Evolutionary conservation across 2,113 vertebrate species (phyloP), one percentile per base, ranked within the genome.

Genomic region (Pollimyrus isidori): DNA sequence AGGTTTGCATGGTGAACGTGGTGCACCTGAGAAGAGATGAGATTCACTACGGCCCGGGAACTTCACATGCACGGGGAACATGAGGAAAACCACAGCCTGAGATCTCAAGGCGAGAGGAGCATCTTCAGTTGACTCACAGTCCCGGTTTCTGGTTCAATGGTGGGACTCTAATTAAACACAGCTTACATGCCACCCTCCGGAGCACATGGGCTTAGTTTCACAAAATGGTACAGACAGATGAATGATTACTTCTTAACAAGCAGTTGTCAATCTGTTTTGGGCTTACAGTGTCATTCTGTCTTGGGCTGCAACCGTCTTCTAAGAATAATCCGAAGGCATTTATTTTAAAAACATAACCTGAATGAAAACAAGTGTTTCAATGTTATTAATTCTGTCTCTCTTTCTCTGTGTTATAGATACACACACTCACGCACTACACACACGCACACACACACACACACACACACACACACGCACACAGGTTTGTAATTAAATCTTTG

Each of bases 161-260:
- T 5, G 35, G 50, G 48, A 56, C 26, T 69, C 48, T 89, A 89
- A 89, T 89, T 89, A 82, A 80, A 2, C 46, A 42, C 49, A 89
- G 49, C 83, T 89, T n/a, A 89, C 26, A 89, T 89, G 7, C 21
- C 49, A 53, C 48, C 4, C n/a, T 89, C 73, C 83, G 26, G 4
- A 53, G 19, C 15, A 19, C 30, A 42, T 3, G 15, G 46, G 23
- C 30, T 76, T 76, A 39, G 69, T 76, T 76, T 76, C 30, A 76
- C 69, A 46, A 73, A 46, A 73, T 30, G 4, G 3, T 73, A 48
- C 46, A 26, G 62, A 48, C 82, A 26, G 45, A 45, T 85, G 82
- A n/a, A 48, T 85, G 42, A 85, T 39, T 19, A 42, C 73, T 42
- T 69, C 62, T 30, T 26, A 69, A 26, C 30, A 80, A 1, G 17